Base-by-base conservation (phyloP, 1,140 invertebrate species). In the Leptestheria dahalacensis region DNA sequence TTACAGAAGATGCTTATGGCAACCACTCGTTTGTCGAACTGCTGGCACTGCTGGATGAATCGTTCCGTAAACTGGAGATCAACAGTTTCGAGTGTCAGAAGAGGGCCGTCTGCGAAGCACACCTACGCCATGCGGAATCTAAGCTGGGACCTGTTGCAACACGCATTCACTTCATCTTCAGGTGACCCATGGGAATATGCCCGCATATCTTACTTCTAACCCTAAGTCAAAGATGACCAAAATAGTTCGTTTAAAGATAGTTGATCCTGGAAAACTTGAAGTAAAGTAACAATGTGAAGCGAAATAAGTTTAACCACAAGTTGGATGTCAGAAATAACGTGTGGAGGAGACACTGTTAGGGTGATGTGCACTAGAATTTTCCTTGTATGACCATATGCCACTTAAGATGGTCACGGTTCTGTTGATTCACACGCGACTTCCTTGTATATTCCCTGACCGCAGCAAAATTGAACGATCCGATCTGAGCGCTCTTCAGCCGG, bases 91-190 rank as follows among this genome's bases (percentile, higher is more conserved):
- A 48, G 24, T 61, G 60, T 46, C 60, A 61, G 54, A 55, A 57
- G 33, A 33, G 54, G 18, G 54, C 52, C 24, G 41, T 61, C 48
- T 61, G 60, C 15, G 60, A 61, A 61, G 60, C 60, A 28, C 60
- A 61, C 21, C 11, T 46, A 2, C 60, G 28, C 23, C 20, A 24
- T 20, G 51, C 28, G 10, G 54, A 41, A 33, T 6, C 41, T 11
- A 47, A 51, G 48, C 3, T 41, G 23, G 58, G 48, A 21, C 58
- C 58, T 9, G 11, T 52, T 18, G 58, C 48, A 10, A 20, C 29
- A 2, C 18, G 29, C 2, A 60, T 60, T 49, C 25, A 24, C 26
- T 52, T 50, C 15, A 52, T 60, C 11, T 60, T 60, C 48, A 49
- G 28, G 58, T 60, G 52, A 58, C 20, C 21, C 6, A 9, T 41